phyloP scores from a whole-genome alignment of 2,888 invertebrate species.

The Thera britannica region DNA sequence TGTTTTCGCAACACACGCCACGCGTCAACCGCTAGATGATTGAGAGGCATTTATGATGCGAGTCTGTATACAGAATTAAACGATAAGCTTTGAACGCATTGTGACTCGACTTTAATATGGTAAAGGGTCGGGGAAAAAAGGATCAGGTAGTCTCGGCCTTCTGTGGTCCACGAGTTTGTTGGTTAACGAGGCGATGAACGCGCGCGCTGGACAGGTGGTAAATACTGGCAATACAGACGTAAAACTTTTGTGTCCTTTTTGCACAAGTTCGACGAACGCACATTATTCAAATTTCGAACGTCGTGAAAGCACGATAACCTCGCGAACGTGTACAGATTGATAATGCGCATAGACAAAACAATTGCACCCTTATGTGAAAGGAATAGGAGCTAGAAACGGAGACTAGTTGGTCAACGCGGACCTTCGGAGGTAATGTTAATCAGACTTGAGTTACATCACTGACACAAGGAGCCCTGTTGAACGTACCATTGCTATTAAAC shows the following conservation, averaged over 20 bases:
- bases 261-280: constrained; percentile 77
- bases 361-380: constrained; percentile 32
- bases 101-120: constrained; percentile 69
- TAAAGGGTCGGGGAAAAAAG: constrained; percentile 59
- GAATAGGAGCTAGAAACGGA: constrained; percentile 40
- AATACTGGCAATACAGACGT: constrained; percentile 52
- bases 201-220: constrained; percentile 67
- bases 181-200: constrained; percentile 74
- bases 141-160: constrained; percentile 69
- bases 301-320: constrained; percentile 81
- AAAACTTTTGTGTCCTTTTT: constrained; percentile 59
- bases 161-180: constrained; percentile 71
- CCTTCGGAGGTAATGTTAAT: constrained; percentile 58
- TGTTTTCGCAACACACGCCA: constrained; percentile 65
- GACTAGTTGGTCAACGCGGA: constrained; percentile 45
- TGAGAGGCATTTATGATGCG: constrained; percentile 61
- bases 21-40: constrained; percentile 41
- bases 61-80: constrained; percentile 36
- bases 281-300: constrained; percentile 80
- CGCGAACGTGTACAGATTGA: constrained; percentile 72
- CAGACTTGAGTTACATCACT: constrained; percentile 58
- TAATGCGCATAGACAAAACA: constrained; percentile 54
- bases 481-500: constrained; percentile 37
- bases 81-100: constrained; percentile 52
- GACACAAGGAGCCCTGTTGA: constrained; percentile 48